phyloP scores from a whole-genome alignment of 2,797 vertebrate genomes.

The Gouania willdenowi region DNA sequence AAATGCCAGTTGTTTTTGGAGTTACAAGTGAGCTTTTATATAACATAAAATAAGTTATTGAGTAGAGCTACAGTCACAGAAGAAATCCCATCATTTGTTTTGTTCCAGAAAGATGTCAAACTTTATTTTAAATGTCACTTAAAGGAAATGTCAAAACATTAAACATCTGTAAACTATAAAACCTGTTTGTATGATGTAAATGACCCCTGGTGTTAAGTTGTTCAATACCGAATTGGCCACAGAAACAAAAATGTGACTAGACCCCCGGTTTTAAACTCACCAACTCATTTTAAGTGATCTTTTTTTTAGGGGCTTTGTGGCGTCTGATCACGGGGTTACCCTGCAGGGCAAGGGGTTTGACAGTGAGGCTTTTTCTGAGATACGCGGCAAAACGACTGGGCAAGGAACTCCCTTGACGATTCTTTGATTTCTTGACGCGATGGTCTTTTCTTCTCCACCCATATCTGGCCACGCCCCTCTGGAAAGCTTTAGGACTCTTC shows the following conservation, averaged over 20 bases:
- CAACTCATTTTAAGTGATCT: neutral
- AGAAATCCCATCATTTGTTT: no score
- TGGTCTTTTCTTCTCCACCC: neutral
- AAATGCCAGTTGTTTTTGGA: neutral
- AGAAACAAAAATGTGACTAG: constrained; percentile 12
- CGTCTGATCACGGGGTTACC: neutral
- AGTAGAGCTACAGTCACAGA: no score
- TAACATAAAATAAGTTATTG: neutral
- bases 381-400: neutral
- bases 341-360: constrained; percentile 4
- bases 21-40: constrained; percentile 7
- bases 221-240: constrained; percentile 4
- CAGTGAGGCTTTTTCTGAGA: neutral
- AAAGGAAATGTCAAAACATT: no score
- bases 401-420: neutral
- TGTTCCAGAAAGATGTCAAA: neutral
- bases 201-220: no score
- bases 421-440: no score
- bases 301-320: neutral
- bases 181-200: no score
- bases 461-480: constrained; percentile 3
- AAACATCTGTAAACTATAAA: no score
- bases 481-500: constrained; percentile 16
- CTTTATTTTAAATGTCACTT: neutral
- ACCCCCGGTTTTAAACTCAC: constrained; percentile 8